phyloP scores from a whole-genome alignment of 2,797 vertebrate genomes.

The Arrhamphus sclerolepis region DNA sequence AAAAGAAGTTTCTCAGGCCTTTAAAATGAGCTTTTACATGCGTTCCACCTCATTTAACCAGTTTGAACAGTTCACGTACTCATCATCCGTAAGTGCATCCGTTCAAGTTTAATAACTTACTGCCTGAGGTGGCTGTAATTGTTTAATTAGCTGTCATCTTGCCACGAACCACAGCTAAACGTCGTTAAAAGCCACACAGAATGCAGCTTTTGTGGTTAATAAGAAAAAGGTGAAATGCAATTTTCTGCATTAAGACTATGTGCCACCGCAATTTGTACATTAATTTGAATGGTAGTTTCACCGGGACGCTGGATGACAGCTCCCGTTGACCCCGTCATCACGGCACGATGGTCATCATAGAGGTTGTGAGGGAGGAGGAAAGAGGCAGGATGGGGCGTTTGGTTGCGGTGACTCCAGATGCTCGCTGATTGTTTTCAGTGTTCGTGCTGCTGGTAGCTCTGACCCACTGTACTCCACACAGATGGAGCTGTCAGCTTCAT shows the following conservation, averaged over 20 bases:
- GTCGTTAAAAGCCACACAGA: constrained; percentile 3
- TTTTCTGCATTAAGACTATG: constrained; percentile 11
- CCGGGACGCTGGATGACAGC: constrained; percentile 1
- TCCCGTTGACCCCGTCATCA: constrained; percentile 37
- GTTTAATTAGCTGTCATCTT: constrained; percentile 20
- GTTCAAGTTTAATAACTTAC: constrained; percentile 28
- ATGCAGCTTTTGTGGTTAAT: neutral
- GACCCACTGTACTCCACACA: constrained; percentile 58
- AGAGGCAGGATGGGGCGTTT: constrained; percentile 8
- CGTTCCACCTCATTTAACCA: constrained; percentile 26
- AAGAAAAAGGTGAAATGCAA: constrained; percentile 2
- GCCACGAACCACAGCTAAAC: constrained; percentile 9
- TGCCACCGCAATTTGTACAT: constrained; percentile 8
- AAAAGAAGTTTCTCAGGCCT: constrained; percentile 11
- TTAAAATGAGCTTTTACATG: neutral
- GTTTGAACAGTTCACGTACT: constrained; percentile 12
- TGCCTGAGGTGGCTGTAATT: constrained; percentile 20
- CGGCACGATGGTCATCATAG: constrained; percentile 28
- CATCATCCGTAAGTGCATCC: constrained; percentile 19
- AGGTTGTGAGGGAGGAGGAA: constrained; percentile 21
- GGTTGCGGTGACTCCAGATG: constrained; percentile 59
- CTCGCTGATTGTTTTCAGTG: constrained; percentile 67
- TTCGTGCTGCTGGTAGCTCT: constrained; percentile 58
- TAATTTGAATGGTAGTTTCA: neutral
- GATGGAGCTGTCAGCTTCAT: constrained; percentile 78